phyloP scores from a whole-genome alignment of 1,140 invertebrate genomes.

The Monochamus saltuarius region DNA sequence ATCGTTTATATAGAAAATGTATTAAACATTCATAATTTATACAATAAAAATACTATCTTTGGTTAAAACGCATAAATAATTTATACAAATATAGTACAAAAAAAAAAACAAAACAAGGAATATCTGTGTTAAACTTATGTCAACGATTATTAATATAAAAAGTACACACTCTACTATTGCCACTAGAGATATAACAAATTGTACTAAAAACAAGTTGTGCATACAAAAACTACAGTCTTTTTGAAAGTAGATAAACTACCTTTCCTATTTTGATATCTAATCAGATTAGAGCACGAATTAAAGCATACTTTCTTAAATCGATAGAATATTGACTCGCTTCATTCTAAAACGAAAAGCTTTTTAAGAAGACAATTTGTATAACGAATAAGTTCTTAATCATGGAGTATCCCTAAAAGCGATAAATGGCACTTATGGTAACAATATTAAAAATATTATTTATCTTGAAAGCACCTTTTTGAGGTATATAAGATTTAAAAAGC shows the following conservation, averaged over 20 bases:
- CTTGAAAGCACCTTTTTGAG: neutral
- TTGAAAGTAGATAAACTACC: no score
- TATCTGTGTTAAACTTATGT: neutral
- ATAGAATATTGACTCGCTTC: no score
- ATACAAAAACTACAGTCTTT: no score
- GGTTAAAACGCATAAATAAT: neutral
- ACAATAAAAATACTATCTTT: no score
- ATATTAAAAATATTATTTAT: neutral
- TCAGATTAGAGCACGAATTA: no score
- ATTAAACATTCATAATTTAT: neutral
- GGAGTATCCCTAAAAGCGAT: slow-evolving; percentile 3
- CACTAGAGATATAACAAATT: no score
- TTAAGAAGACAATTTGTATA: neutral
- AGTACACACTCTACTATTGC: no score
- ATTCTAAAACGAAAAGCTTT: no score
- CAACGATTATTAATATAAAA: neutral
- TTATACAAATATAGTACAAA: neutral
- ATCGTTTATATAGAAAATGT: slow-evolving; percentile 1
- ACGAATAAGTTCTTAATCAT: neutral
- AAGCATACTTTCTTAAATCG: no score
- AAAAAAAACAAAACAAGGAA: neutral
- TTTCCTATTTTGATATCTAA: no score
- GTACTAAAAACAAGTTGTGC: no score
- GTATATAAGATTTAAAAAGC: neutral
- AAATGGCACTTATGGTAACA: slow-evolving; percentile 39